Base-by-base conservation (phyloP, 2,888 invertebrate genomes). In the Amblyteles armatorius region DNA sequence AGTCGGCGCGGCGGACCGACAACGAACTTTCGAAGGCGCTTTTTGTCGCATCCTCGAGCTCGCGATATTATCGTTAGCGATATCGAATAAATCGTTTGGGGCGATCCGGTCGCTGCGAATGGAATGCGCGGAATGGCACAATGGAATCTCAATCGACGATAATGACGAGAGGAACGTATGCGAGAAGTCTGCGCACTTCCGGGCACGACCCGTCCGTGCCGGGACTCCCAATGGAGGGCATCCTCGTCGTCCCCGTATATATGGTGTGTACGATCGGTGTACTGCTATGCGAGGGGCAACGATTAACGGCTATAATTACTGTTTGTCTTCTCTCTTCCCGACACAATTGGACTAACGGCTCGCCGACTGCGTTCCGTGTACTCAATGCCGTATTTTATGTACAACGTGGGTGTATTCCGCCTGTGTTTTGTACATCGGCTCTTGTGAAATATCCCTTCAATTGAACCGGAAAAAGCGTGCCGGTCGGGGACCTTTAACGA, bases 301-400 rank as follows among this genome's bases (percentile, higher is more conserved):
- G 87, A 88, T 87, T 87, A 89, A 87, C 82, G 87, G 84, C 85
- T 88, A 87, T 90, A 90, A 92, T 91, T 91, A 89, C 86, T 87
- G 89, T 87, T 90, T 91, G 89, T 88, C 88, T 82, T 86, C 79
- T 81, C 67, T 79, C 55, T 57, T 26, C 84, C 67, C 19, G 72
- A 52, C 78, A 81, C 86, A 86, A 86, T 86, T 84, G 84, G 67
- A 69, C 79, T 82, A 82, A 82, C 82, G 79, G 84, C 50, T 22
- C 57, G 79, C 52, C 65, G 71, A 63, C 73, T 55, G 40, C 52
- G 48, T 11, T 48, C 68, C 60, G 4, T 63, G 36, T 48, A 22
- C 57, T 65, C 44, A 50, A 29, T 50, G 16, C 33, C 55, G 63
- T 33, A 60, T 73, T 22, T 29, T 57, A 36, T 44, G 55, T 52